Base-by-base conservation (phyloP, 2,797 vertebrate species). In the Enteromius thamalakanensis region DNA sequence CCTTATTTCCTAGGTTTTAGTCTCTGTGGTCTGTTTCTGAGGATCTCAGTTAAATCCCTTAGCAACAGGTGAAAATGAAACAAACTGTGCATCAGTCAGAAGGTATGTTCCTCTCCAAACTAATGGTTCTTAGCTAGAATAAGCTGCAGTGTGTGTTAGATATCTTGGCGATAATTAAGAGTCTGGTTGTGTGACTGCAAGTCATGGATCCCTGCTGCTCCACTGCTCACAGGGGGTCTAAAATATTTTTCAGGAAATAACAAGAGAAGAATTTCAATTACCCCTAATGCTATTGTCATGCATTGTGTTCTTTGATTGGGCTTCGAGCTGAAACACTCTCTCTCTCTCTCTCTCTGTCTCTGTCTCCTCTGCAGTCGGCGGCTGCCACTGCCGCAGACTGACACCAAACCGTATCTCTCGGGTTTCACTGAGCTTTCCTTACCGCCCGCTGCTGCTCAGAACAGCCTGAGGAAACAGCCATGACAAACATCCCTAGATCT, bases 401-500 rank as follows among this genome's bases (percentile, higher is more conserved):
- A 65, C 76, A 79, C 45, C 45, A 58, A 40, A 34, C 58, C 58
- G 47, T 29, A 40, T 68, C 74, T 79, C 78, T 80, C 34, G 80
- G 72, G 80, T 49, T 80, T 78, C 26, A 11, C 70, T 69, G 37
- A 67, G 83, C 15, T 82, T 68, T 76, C 67, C 71, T 68, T 42
- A 81, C 68, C 58, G n/a, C 49, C 49, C 65, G 19, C 77, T 78
- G 77, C 42, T 53, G 23, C 60, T 74, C 81, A 55, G 69, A 64
- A 55, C 78, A 70, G 74, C 79, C 78, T 37, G 76, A 84, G 76
- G 69, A 85, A 40, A 75, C 68, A 60, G 32, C 53, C 62, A 49
- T 84, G 79, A 84, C 62, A 62, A 76, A 82, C 72, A 67, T 51
- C 49, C 32, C 26, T 34, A 40, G 49, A 47, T 75, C 62, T 55